A percentile compares a stretch with the other conserved stretches of the same genome.
Evolutionary conservation across 2,113 vertebrate genomes (phyloP).

Genomic region (Rutilus rutilus): DNA sequence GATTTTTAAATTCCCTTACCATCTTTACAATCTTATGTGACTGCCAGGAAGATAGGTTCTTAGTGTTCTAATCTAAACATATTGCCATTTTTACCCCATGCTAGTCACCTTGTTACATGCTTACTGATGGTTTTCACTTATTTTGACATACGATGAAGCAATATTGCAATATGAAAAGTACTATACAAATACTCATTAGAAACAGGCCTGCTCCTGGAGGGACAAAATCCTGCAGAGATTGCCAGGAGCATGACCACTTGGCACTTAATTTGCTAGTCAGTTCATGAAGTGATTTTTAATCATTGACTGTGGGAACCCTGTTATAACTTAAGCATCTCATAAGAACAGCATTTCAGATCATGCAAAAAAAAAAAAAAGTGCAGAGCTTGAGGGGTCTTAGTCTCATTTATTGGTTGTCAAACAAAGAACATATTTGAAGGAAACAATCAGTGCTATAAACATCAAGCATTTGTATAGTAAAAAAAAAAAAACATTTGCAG

Average conservation of each 20-base stretch:
- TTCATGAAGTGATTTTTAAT: no score
- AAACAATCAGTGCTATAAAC: not conserved
- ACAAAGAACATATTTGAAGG: not conserved
- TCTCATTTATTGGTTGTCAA: not conserved
- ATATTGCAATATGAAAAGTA: not conserved
- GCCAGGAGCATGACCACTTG: no score
- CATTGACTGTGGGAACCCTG: no score
- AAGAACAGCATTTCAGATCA: no score
- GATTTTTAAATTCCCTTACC: not conserved
- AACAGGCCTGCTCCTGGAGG: not conserved
- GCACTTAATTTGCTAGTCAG: no score
- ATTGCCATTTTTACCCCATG: not conserved
- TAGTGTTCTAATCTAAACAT: not conserved
- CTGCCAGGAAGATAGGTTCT: not conserved
- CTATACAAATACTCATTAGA: not conserved
- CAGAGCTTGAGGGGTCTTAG: not conserved
- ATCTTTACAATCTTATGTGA: not conserved
- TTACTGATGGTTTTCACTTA: not conserved
- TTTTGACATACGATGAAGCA: not conserved
- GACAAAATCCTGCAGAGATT: not conserved
- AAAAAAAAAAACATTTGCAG: not conserved
- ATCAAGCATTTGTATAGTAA: not conserved
- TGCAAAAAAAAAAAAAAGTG: not conserved
- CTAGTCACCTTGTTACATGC: not conserved
- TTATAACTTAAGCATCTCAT: no score